These are phyloP conservation scores for Plutomurus gul DNA, from an alignment of 1,140 invertebrate genomes.

Conservation along the genomic window DNA sequence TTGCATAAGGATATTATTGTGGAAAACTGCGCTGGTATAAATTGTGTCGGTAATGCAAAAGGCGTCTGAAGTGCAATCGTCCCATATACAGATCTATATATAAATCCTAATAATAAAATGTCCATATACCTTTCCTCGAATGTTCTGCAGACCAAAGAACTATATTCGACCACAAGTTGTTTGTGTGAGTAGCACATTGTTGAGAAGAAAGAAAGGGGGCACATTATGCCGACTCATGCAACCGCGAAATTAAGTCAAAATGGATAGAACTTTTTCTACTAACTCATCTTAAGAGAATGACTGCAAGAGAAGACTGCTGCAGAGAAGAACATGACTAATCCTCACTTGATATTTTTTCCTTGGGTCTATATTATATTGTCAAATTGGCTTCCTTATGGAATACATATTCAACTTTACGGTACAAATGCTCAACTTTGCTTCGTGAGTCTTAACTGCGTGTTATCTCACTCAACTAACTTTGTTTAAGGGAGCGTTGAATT, in stretches of 20 bases:
- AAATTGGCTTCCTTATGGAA: not conserved
- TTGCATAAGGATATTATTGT: too few relatives aligned
- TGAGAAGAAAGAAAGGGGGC: not conserved
- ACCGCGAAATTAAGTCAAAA: conserved; percentile 31
- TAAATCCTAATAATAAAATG: too few relatives aligned
- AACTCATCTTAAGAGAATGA: conserved; percentile 9
- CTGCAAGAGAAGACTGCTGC: not conserved
- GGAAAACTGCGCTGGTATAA: too few relatives aligned
- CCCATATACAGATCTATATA: too few relatives aligned
- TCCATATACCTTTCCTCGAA: too few relatives aligned
- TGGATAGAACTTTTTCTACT: conserved; percentile 4
- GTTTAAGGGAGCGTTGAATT: conserved; percentile 31
- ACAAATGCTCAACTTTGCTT: not conserved
- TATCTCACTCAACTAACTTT: conserved; percentile 12
- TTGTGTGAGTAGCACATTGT: not conserved
- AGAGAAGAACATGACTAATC: conserved; percentile 6
- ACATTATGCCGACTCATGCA: conserved; percentile 20
- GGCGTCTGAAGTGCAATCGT: too few relatives aligned
- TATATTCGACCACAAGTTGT: too few relatives aligned
- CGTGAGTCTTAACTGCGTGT: not conserved
- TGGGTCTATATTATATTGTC: not conserved
- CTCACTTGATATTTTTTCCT: not conserved
- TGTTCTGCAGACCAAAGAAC: too few relatives aligned
- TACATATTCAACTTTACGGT: not conserved
- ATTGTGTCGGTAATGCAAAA: too few relatives aligned